A percentile compares a stretch with the other conserved stretches of the same genome.
These are phyloP conservation scores for Chymomyza amoena DNA, from an alignment of 2,888 invertebrate species.

Conservation along the genomic window DNA sequence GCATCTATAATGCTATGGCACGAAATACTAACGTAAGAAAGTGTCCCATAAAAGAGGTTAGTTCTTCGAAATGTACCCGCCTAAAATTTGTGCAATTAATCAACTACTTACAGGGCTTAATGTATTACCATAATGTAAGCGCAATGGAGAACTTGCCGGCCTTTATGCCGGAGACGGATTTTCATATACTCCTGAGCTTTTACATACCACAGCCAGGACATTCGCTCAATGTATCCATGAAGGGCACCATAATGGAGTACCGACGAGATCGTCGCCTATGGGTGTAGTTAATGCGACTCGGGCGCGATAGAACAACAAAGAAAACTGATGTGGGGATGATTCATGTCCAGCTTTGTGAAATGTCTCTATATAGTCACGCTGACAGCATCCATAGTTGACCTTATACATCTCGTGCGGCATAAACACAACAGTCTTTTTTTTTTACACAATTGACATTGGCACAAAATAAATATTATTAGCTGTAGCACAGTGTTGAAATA, in stretches of 20 bases:
- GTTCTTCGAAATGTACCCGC: neutral
- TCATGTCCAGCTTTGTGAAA: neutral
- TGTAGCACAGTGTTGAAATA: too few relatives aligned
- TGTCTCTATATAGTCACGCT: constrained; percentile 63
- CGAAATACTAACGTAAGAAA: constrained; percentile 17
- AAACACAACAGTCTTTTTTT: constrained; percentile 12
- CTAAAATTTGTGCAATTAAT: neutral
- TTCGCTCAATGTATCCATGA: neutral
- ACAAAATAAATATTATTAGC: constrained; percentile 30
- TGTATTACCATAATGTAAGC: constrained; percentile 26
- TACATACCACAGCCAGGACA: neutral
- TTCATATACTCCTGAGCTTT: constrained; percentile 1
- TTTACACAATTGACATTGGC: constrained; percentile 74
- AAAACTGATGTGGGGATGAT: neutral
- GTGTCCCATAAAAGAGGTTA: constrained; percentile 27
- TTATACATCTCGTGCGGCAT: neutral
- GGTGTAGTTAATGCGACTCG: neutral
- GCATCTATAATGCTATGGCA: constrained; percentile 1
- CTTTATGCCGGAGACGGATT: constrained; percentile 30
- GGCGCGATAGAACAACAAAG: neutral
- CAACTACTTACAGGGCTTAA: constrained; percentile 14
- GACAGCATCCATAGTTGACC: neutral
- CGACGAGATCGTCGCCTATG: neutral
- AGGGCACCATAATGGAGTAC: constrained; percentile 13
- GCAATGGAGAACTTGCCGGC: constrained; percentile 23